Evolutionary conservation across 2,113 vertebrate genomes (phyloP), one percentile per base, ranked within the genome.

Genomic region (Lontra canadensis): DNA sequence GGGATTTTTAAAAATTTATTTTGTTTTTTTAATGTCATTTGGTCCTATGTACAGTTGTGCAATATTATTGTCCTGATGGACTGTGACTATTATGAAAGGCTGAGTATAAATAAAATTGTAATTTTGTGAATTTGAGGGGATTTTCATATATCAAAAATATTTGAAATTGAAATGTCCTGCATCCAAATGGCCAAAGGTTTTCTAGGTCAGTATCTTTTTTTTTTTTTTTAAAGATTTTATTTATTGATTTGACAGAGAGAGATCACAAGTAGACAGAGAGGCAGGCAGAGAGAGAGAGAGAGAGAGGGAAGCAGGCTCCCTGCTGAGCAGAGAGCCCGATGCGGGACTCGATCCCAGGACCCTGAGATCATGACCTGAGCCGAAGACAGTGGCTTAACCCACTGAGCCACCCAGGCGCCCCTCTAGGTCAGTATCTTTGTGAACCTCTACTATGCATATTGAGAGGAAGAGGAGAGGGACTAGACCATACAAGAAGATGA

Each of bases 61-160:
- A 78, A 4, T 80, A 61, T 93, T 94, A 79, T 26, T 93, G 12
- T 89, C 39, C 92, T 94, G 36, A 88, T 94, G 88, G 31, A 71
- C 89, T 88, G 9, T 82, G n/a, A 93, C 42, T 93, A 9, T 88
- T 92, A 29, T 15, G 79, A 82, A 95, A 93, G 80, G 23, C 44
- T 91, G 67, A 96, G 55, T 90, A 12, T 90, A 61, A 90, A 94
- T 17, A 91, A 85, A 92, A 83, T 69, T 85, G 1, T 57, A 63
- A 78, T 87, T 92, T 95, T 93, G 4, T 94, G 44, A 88, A 80
- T 91, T 95, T 93, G 49, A 94, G 29, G 97, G 29, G 47, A 39
- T 91, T 97, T 36, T 47, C 17, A 67, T 71, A 8, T 82, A 88
- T 76, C 39, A 92, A 76, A 97, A 73, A 93, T 89, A 44, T 89